A percentile compares a stretch with the other conserved stretches of the same genome.
These are phyloP conservation scores for Sciurus vulgaris DNA, from an alignment of 2,797 vertebrate species.

Conservation along the genomic window DNA sequence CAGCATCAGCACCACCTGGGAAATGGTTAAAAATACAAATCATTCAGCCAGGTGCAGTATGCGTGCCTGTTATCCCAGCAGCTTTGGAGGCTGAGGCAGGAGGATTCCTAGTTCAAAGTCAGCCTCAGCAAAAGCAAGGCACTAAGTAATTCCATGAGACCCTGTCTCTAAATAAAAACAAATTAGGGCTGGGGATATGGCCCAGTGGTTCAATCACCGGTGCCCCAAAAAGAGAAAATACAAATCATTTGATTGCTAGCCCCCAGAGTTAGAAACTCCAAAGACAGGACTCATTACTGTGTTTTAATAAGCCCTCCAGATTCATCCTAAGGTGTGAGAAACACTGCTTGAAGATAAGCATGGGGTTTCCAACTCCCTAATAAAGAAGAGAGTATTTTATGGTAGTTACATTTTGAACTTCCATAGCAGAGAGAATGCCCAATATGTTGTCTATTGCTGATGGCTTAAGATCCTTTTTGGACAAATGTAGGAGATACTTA, in stretches of 20 bases:
- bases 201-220: too few species aligned
- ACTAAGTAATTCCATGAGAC: too few species aligned
- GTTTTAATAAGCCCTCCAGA: background rate
- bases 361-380: background rate
- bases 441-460: background rate
- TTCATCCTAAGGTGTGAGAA: background rate
- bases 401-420: background rate
- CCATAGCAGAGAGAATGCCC: background rate
- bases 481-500: background rate
- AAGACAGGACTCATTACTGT: too few species aligned
- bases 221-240: background rate
- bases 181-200: too few species aligned
- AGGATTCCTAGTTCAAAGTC: too few species aligned
- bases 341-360: background rate
- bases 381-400: background rate
- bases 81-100: too few species aligned
- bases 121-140: too few species aligned
- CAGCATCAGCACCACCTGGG: background rate
- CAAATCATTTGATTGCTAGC: background rate
- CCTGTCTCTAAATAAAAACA: too few species aligned
- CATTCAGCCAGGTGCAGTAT: too few species aligned
- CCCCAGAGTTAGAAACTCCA: background rate
- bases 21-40: constrained; percentile 36
- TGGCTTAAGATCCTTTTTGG: background rate
- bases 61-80: too few species aligned